Conservation (phyloP, 2,888 invertebrate genomes). For the Sabellastarte sp. region DNA sequence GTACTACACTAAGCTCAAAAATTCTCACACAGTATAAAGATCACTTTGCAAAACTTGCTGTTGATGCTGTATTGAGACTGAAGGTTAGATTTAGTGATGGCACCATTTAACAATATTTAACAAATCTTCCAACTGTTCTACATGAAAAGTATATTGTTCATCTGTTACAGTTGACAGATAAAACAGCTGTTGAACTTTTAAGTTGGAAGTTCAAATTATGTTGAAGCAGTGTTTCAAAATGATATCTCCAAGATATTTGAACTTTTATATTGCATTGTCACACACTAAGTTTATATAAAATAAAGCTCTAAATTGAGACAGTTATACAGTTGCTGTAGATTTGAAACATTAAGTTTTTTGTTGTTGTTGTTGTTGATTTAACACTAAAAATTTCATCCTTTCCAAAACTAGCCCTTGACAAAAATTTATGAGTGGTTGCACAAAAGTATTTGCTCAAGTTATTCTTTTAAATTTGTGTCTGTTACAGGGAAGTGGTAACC, state of each 20-base stretch:
- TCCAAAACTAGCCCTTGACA: no score
- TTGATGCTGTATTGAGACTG: slow-evolving; percentile 89
- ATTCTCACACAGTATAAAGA: slow-evolving; percentile 97
- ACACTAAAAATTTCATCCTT: no score
- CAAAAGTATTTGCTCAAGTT: no score
- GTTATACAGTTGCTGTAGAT: no score
- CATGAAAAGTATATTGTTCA: background rate
- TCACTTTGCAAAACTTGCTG: slow-evolving; percentile 90
- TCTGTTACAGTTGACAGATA: background rate
- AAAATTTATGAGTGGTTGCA: no score
- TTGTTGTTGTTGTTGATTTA: no score
- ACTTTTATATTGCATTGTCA: no score
- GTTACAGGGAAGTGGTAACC: slow-evolving; percentile 59
- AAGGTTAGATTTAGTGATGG: slow-evolving; percentile 69
- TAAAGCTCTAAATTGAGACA: no score
- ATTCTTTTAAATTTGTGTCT: background rate
- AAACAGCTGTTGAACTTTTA: background rate
- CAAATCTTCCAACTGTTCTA: background rate
- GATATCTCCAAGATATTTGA: no score
- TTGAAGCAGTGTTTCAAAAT: no score
- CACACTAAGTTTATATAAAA: no score
- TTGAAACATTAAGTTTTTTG: no score
- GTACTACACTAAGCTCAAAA: slow-evolving; percentile 96
- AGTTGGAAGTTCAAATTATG: background rate
- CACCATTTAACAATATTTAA: background rate